Evolutionary conservation across 2,113 vertebrate genomes (phyloP).

Genomic region (Rhinopomastus cyanomelas): DNA sequence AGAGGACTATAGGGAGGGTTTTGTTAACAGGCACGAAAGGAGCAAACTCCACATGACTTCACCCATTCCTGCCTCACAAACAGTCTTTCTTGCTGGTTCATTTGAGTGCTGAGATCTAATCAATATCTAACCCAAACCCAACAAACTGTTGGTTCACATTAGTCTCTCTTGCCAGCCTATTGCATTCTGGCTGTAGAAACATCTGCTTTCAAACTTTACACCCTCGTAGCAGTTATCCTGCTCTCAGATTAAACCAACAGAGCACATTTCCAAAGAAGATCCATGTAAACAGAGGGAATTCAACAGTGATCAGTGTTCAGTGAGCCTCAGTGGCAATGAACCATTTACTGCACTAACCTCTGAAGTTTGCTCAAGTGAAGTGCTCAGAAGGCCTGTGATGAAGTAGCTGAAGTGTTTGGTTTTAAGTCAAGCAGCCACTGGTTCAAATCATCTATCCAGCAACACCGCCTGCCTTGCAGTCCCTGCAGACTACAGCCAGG

Average conservation of each 20-base stretch:
- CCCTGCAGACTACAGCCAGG: not conserved
- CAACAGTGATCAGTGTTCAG: conserved; percentile 35
- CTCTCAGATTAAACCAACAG: conserved; percentile 48
- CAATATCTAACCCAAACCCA: no score
- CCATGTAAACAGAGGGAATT: conserved; percentile 51
- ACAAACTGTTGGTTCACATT: not conserved
- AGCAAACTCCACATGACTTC: not conserved
- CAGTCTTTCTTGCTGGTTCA: not conserved
- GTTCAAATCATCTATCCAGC: conserved; percentile 49
- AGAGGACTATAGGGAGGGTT: not conserved
- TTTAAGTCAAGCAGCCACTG: not conserved
- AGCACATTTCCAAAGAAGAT: conserved; percentile 48
- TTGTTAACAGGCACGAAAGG: not conserved
- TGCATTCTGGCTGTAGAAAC: not conserved
- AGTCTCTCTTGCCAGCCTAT: not conserved
- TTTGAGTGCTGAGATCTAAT: not conserved
- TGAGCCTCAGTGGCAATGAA: conserved; percentile 54
- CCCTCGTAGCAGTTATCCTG: not conserved
- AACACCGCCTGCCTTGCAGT: not conserved
- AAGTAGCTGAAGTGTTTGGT: conserved; percentile 58
- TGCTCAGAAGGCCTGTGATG: conserved; percentile 44
- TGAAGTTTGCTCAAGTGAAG: conserved; percentile 35
- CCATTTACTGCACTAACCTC: conserved; percentile 65
- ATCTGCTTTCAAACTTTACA: conserved; percentile 37
- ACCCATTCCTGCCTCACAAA: not conserved